Conservation (phyloP, 2,797 vertebrate species). For the Adelosebastes latens region DNA sequence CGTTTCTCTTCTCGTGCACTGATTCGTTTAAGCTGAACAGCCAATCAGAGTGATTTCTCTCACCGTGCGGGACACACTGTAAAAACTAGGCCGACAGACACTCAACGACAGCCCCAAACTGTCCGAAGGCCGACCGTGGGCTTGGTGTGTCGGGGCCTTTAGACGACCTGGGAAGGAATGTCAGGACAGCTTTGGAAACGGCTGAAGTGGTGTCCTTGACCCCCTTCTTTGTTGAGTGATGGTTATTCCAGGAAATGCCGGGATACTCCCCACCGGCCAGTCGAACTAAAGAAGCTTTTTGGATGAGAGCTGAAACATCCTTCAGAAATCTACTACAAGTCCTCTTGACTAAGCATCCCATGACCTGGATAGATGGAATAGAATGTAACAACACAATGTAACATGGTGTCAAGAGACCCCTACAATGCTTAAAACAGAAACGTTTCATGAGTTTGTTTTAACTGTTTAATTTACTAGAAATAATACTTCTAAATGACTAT, state of each 20-base stretch:
- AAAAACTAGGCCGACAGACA: too few relatives aligned
- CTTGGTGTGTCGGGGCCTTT: too few relatives aligned
- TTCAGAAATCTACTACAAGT: background rate
- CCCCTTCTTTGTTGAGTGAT: background rate
- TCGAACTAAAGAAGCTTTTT: background rate
- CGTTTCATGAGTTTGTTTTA: too few relatives aligned
- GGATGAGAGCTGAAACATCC: background rate
- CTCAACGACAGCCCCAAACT: too few relatives aligned
- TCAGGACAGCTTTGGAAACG: background rate
- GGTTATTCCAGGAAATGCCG: background rate
- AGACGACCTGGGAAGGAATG: too few relatives aligned
- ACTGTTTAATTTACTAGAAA: background rate
- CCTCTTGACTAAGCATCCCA: background rate
- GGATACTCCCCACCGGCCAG: background rate
- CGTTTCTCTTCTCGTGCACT: too few relatives aligned
- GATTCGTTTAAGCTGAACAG: too few relatives aligned
- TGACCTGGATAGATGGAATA: background rate
- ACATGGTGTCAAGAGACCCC: background rate
- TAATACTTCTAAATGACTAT: background rate
- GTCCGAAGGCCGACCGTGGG: too few relatives aligned
- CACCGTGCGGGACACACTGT: too few relatives aligned
- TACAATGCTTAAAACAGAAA: background rate
- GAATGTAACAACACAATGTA: background rate
- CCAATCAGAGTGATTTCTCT: too few relatives aligned
- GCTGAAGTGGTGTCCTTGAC: background rate